Conservation (phyloP, 2,113 vertebrate species). For the Phocoena sinus region DNA sequence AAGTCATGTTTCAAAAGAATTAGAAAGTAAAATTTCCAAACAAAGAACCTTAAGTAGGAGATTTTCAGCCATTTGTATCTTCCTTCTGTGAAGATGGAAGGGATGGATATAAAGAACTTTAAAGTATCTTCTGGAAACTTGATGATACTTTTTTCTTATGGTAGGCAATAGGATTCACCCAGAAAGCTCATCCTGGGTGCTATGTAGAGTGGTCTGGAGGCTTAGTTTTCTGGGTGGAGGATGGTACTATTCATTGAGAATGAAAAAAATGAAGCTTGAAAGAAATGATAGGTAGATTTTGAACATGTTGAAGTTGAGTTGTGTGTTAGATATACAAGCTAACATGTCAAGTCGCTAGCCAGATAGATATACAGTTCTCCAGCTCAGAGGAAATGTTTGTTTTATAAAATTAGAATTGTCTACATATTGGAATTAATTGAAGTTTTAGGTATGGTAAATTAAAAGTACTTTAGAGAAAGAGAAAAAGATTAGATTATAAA, state of each 20-base stretch:
- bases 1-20: background rate
- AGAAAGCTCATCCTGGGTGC: background rate
- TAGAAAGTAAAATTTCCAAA: background rate
- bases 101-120: background rate
- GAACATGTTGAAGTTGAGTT: background rate
- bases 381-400: background rate
- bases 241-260: background rate
- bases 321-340: background rate
- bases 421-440: background rate
- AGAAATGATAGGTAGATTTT: background rate
- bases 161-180: background rate
- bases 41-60: background rate
- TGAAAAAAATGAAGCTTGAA: background rate
- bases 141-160: background rate
- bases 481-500: background rate
- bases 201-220: background rate
- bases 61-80: background rate
- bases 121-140: background rate
- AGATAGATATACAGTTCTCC: background rate
- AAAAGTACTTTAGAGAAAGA: background rate
- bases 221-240: background rate
- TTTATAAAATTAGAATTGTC: background rate
- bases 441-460: background rate
- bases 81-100: background rate
- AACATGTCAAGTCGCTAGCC: accelerated